These are phyloP conservation scores for Lemur catta DNA, from an alignment of 2,797 vertebrate genomes.

Conservation along the genomic window DNA sequence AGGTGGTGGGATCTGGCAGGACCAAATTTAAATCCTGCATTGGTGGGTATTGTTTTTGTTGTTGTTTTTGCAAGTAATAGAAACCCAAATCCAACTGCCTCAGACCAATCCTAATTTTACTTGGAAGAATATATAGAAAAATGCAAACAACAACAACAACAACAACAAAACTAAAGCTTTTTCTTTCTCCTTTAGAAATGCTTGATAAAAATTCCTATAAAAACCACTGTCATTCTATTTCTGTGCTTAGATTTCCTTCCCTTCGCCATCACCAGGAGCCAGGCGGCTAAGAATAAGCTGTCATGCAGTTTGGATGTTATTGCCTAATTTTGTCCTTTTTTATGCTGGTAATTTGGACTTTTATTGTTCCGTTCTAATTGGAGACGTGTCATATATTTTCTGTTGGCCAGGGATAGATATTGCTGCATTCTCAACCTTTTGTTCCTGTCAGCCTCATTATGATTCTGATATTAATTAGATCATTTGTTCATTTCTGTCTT, in stretches of 20 bases:
- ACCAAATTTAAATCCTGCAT: background rate
- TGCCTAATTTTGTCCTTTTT: slow-evolving; percentile 77
- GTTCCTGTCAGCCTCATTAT: slow-evolving; percentile 75
- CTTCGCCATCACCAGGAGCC: background rate
- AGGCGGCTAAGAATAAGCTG: slow-evolving; percentile 58
- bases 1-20: background rate
- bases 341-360: slow-evolving; percentile 75
- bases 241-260: slow-evolving; percentile 57
- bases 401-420: slow-evolving; percentile 57
- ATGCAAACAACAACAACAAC: background rate
- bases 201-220: background rate
- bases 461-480: slow-evolving; percentile 68
- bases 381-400: slow-evolving; percentile 66
- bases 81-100: background rate
- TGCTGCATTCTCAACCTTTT: slow-evolving; percentile 74
- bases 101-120: background rate
- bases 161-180: background rate
- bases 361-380: slow-evolving; percentile 77
- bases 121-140: background rate
- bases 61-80: background rate
- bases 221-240: slow-evolving; percentile 40
- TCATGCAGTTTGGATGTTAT: slow-evolving; percentile 75
- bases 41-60: background rate
- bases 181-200: background rate
- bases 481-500: slow-evolving; percentile 62